phyloP scores from a whole-genome alignment of 2,113 vertebrate genomes.

The Nyctereutes procyonoides region DNA sequence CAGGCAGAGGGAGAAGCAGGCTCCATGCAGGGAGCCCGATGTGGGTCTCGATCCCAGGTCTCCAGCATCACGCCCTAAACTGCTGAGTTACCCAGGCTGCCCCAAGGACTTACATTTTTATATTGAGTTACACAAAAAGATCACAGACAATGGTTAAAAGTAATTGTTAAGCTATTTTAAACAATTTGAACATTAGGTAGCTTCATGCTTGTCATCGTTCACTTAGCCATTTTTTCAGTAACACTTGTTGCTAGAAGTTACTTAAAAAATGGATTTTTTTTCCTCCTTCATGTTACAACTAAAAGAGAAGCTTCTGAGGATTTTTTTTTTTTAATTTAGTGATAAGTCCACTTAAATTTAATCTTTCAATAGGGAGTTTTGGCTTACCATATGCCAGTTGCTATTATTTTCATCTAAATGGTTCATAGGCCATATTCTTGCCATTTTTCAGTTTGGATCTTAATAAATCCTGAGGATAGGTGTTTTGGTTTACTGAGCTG shows the following conservation, averaged over 20 bases:
- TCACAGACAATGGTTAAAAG: background rate
- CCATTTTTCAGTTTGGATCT: slow-evolving; percentile 24
- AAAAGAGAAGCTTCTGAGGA: slow-evolving; percentile 45
- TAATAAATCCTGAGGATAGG: slow-evolving; percentile 13
- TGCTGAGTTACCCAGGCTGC: too few species aligned
- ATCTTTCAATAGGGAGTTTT: slow-evolving; percentile 30
- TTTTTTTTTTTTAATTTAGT: slow-evolving; percentile 20
- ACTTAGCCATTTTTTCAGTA: slow-evolving; percentile 30
- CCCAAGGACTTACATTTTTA: slow-evolving; percentile 46
- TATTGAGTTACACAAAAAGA: slow-evolving; percentile 38
- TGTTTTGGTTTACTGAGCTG: slow-evolving; percentile 42
- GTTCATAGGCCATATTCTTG: background rate
- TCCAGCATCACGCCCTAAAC: too few species aligned
- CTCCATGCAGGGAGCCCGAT: too few species aligned
- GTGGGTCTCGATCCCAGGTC: too few species aligned
- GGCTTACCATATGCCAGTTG: background rate
- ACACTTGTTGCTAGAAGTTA: slow-evolving; percentile 6
- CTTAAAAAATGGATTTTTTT: slow-evolving; percentile 42
- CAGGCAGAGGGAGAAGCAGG: too few species aligned
- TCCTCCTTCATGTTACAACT: background rate
- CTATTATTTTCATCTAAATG: slow-evolving; percentile 51
- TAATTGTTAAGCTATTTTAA: slow-evolving; percentile 40
- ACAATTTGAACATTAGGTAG: slow-evolving; percentile 1
- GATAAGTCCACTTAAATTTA: background rate
- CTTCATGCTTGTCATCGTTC: slow-evolving; percentile 8